Base-by-base conservation (phyloP, 2,797 vertebrate genomes). In the Nyctibius grandis region DNA sequence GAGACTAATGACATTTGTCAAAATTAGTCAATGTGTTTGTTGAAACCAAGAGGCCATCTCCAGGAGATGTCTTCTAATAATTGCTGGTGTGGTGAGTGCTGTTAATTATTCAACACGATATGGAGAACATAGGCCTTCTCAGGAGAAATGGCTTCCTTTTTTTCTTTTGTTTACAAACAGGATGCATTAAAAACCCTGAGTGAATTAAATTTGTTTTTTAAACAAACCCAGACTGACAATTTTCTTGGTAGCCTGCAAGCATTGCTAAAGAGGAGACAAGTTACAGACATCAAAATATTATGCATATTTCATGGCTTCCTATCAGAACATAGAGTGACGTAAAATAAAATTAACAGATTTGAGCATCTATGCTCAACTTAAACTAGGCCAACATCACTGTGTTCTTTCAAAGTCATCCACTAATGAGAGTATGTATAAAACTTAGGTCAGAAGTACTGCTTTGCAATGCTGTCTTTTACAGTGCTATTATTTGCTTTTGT, bases 61-160 rank as follows among this genome's bases (percentile, higher is more conserved):
- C 48, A 95, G 91, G 70, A 96, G 95, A 96, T 57, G 45, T 84
- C 70, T 83, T 64, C 63, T 96, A 86, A 48, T 95, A 95, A 97
- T 56, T 90, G 34, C 36, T 93, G 64, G 53, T 15, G 5, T 76
- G 33, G 65, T 87, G 86, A 97, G 38, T 91, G 73, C 44, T 85
- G 91, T 97, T 97, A 96, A 97, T 97, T 97, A 97, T 96, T 97
- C 94, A 97, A 72, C 45, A n/a, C 68, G 76, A 70, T 76, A 84
- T 16, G 25, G 85, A 81, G 7, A n/a, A 82, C 38, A 40, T 21
- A 68, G 54, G 34, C 40, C 28, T 97, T 96, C 88, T 96, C 79
- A 60, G 81, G 82, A 95, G 85, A 96, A 87, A 93, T 56, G 8
- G 22, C 48, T 95, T 90, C 82, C 69, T 84, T 92, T 86, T 86